phyloP scores from a whole-genome alignment of 2,888 invertebrate species.

The Coelinius sp. region DNA sequence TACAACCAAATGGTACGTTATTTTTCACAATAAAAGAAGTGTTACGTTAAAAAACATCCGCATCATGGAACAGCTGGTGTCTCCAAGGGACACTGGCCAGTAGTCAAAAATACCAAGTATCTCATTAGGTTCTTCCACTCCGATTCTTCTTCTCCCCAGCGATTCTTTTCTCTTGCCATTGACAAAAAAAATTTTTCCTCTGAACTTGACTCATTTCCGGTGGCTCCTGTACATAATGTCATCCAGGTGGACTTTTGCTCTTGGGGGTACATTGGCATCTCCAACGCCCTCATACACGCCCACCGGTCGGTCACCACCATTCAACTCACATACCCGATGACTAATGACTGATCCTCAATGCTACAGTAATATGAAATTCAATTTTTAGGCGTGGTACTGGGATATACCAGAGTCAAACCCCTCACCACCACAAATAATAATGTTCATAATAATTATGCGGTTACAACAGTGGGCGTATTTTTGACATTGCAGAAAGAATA shows the following conservation, averaged over 20 bases:
- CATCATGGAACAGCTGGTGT: constrained; percentile 17
- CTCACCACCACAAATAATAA: neutral
- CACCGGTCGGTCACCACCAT: constrained; percentile 44
- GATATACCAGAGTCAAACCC: neutral
- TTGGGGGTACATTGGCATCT: constrained; percentile 35
- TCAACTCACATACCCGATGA: constrained; percentile 58
- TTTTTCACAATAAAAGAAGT: constrained; percentile 2
- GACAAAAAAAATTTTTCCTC: no score
- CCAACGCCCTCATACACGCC: constrained; percentile 56
- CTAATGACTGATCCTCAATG: constrained; percentile 56
- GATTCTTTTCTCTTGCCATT: constrained; percentile 35
- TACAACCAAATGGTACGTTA: neutral
- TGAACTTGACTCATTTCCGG: constrained; percentile 15
- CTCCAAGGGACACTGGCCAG: neutral
- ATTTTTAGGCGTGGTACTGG: neutral
- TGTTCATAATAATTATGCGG: constrained; percentile 34
- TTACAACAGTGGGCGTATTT: constrained; percentile 7
- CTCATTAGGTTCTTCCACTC: constrained; percentile 58
- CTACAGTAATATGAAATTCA: constrained; percentile 29
- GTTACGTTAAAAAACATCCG: constrained; percentile 7
- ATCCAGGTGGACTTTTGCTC: constrained; percentile 55
- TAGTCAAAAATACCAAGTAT: constrained; percentile 57
- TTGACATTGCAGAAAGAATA: neutral
- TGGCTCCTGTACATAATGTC: constrained; percentile 51
- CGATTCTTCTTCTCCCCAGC: constrained; percentile 30